Conservation (phyloP, 1,140 invertebrate genomes). For the Bradysia coprophila region DNA sequence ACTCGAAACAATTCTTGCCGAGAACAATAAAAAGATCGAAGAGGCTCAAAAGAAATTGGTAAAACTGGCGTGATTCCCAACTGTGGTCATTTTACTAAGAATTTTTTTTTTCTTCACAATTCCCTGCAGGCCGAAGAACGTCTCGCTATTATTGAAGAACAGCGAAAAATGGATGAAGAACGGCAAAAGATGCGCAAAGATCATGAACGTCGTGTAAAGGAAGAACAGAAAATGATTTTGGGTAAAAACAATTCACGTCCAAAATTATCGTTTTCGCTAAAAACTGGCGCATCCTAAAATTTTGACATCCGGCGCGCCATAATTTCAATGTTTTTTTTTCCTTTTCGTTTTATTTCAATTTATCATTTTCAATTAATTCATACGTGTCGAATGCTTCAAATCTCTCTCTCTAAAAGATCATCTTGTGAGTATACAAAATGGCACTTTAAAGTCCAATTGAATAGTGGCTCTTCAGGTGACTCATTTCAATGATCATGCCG, state of each 20-base stretch:
- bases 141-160: conserved; percentile 90
- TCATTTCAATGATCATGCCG: too few relatives aligned
- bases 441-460: too few relatives aligned
- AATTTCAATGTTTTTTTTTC: too few relatives aligned
- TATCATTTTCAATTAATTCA: too few relatives aligned
- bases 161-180: conserved; percentile 89
- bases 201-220: conserved; percentile 76
- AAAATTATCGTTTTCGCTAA: conserved; percentile 82
- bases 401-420: too few relatives aligned
- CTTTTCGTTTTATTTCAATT: too few relatives aligned
- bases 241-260: conserved; percentile 95
- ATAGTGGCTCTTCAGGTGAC: too few relatives aligned
- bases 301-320: too few relatives aligned
- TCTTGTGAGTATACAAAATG: too few relatives aligned
- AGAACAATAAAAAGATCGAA: conserved; percentile 95
- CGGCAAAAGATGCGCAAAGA: conserved; percentile 81
- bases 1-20: conserved; percentile 88
- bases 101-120: conserved; percentile 3
- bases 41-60: conserved; percentile 93
- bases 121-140: conserved; percentile 77
- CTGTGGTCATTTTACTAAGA: neutral
- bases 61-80: conserved; percentile 26
- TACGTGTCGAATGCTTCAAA: too few relatives aligned
- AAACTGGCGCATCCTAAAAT: conserved; percentile 45
- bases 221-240: conserved; percentile 91